Evolutionary conservation across 2,797 vertebrate species (phyloP), one percentile per base, ranked within the genome.

Genomic region (Tympanoctomys barrerae): DNA sequence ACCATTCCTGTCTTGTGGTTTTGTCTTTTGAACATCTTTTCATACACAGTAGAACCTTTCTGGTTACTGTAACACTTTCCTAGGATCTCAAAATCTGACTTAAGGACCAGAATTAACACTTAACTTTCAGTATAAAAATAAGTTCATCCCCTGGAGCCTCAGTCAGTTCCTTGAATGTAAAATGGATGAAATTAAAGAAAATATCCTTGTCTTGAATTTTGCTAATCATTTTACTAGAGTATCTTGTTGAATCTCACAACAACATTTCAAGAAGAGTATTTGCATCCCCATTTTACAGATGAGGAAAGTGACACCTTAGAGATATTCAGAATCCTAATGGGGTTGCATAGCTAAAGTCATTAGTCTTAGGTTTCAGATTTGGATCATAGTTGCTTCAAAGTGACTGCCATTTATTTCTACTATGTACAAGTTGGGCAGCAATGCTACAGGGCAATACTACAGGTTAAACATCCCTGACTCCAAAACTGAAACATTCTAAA

Each of bases 301-400:
- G 83, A 94, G 31, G 18, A 90, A 89, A 91, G 28, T 78, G 62
- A 94, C 39, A n/a, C 22, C 61, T 33, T 82, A 64, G 49, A 90
- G 70, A 79, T 10, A 10, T 85, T 71, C 46, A 80, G 54, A 62
- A 73, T 54, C 16, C 24, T 85, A 88, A 80, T 62, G 75, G 86
- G 78, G 31, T 89, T 64, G 61, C 64, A 31, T 1, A 61, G 42
- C 75, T 52, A n/a, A 28, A 80, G 26, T 59, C 79, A 12, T 49
- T 19, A 71, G 52, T 36, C 19, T 70, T 10, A n/a, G 16, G 21
- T 46, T 33, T 28, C 42, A 54, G 66, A 61, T 39, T 28, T 57
- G 64, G 61, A 31, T 61, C 42, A 31, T 3, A 12, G 18, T 46
- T 28, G 59, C 79, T 59, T 73, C 39, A 42, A 94, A 33, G 54